Conservation (phyloP, 1,140 invertebrate genomes). For the Drosophila parabipectinata region DNA sequence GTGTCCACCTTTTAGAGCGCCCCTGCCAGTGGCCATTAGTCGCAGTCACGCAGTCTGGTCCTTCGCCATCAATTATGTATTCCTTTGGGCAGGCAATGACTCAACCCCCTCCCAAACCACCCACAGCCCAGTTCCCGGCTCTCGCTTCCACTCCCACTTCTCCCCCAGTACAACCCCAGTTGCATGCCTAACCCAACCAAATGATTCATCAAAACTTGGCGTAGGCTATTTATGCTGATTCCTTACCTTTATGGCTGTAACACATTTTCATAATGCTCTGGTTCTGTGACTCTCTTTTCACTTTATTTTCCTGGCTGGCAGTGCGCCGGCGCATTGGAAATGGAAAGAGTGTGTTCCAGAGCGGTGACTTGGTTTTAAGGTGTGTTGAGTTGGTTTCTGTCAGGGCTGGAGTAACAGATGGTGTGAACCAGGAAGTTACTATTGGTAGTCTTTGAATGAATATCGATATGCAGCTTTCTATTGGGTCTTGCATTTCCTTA, state of each 20-base stretch:
- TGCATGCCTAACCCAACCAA: conserved; percentile 64
- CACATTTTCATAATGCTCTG: conserved; percentile 50
- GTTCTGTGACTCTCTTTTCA: conserved; percentile 18
- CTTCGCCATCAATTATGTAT: conserved; percentile 42
- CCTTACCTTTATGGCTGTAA: conserved; percentile 54
- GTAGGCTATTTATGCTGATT: conserved; percentile 48
- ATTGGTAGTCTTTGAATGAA: background rate
- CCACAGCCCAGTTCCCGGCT: conserved; percentile 2
- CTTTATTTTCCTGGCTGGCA: conserved; percentile 19
- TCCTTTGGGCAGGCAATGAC: conserved; percentile 37
- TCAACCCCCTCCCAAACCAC: conserved; percentile 27
- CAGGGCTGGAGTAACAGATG: conserved; percentile 23
- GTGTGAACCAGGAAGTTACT: conserved; percentile 1
- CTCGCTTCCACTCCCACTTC: conserved; percentile 1
- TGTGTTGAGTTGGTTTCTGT: conserved; percentile 18
- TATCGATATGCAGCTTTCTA: background rate
- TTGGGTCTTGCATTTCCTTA: background rate
- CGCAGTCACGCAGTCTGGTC: conserved; percentile 51
- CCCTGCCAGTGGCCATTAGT: conserved; percentile 36
- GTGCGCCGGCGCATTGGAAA: conserved; percentile 54
- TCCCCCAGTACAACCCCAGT: background rate
- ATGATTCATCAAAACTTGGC: conserved; percentile 64
- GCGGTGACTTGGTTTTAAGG: conserved; percentile 11
- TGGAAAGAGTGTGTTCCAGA: conserved; percentile 13
- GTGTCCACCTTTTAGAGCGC: conserved; percentile 32